Percentiles rank a stretch among this genome's conserved stretches.
phyloP scores from a whole-genome alignment of 92 coral and sea anemone genomes.

The Umimayanthus chanpuru region DNA sequence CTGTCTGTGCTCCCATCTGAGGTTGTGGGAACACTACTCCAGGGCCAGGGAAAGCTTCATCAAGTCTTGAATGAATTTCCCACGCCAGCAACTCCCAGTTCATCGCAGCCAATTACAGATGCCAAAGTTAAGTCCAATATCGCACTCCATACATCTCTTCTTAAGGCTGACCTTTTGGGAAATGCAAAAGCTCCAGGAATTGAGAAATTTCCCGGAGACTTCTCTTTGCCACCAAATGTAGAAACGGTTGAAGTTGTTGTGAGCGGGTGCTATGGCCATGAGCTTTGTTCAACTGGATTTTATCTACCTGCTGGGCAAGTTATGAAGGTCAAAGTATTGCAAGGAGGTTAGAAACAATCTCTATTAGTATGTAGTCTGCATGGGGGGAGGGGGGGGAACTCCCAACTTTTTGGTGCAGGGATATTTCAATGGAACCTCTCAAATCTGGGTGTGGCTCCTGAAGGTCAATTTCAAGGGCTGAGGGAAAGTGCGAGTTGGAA shows the following conservation, averaged over 20 bases:
- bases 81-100: not conserved
- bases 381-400: too few relatives aligned
- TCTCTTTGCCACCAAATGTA: not conserved
- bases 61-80: not conserved
- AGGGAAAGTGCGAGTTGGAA: too few relatives aligned
- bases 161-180: not conserved
- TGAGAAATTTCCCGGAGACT: slow-evolving; percentile 36
- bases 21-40: not conserved
- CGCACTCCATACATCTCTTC: not conserved
- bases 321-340: not conserved
- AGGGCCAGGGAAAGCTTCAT: not conserved
- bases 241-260: slow-evolving; percentile 3
- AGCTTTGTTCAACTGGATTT: slow-evolving; percentile 30
- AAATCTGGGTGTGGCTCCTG: too few relatives aligned
- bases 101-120: not conserved
- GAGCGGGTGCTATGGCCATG: not conserved
- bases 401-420: too few relatives aligned
- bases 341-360: slow-evolving; percentile 31
- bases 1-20: slow-evolving; percentile 18
- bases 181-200: slow-evolving; percentile 11
- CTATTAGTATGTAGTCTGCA: not conserved
- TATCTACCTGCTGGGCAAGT: slow-evolving; percentile 40
- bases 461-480: too few relatives aligned
- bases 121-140: not conserved
- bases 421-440: too few relatives aligned